phyloP scores from a whole-genome alignment of 2,888 invertebrate species.

The Eristalis intricaria region DNA sequence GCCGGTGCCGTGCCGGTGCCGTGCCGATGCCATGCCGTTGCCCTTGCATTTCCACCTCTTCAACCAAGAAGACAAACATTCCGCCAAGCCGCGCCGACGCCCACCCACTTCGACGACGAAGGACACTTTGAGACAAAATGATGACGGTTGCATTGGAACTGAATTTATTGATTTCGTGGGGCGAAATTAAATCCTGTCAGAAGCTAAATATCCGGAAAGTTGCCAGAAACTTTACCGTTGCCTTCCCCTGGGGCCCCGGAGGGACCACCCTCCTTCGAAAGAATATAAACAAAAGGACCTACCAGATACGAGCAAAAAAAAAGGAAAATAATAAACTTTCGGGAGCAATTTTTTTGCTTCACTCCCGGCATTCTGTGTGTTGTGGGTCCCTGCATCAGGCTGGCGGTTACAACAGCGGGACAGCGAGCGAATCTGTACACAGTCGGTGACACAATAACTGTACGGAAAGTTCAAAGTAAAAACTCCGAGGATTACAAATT shows the following conservation, averaged over 20 bases:
- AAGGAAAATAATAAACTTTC: slow-evolving; percentile 32
- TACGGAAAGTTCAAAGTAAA: slow-evolving; percentile 59
- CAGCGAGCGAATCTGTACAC: slow-evolving; percentile 22
- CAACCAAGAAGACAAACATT: slow-evolving; percentile 15
- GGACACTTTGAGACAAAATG: slow-evolving; percentile 52
- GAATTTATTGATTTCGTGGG: slow-evolving; percentile 71
- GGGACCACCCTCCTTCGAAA: slow-evolving; percentile 11
- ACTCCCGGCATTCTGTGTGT: slow-evolving; percentile 49
- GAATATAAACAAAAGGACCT: slow-evolving; percentile 63
- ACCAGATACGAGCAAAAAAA: slow-evolving; percentile 17
- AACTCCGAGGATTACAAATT: slow-evolving; percentile 68
- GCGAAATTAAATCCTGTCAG: slow-evolving; percentile 71
- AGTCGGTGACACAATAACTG: slow-evolving; percentile 43
- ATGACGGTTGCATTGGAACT: slow-evolving; percentile 70
- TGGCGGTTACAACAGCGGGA: slow-evolving; percentile 9
- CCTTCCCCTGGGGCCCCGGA: slow-evolving; percentile 20
- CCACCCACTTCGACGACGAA: not conserved
- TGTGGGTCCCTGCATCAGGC: slow-evolving; percentile 36
- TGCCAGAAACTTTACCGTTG: slow-evolving; percentile 62
- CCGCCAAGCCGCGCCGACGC: no score
- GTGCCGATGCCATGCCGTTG: not conserved
- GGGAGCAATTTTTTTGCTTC: slow-evolving; percentile 36
- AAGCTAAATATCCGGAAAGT: slow-evolving; percentile 72
- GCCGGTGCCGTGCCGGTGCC: not conserved
- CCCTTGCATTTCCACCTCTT: not conserved